Evolutionary conservation across 2,888 invertebrate species (phyloP).

Genomic region (Cryptocheilus praepositus): DNA sequence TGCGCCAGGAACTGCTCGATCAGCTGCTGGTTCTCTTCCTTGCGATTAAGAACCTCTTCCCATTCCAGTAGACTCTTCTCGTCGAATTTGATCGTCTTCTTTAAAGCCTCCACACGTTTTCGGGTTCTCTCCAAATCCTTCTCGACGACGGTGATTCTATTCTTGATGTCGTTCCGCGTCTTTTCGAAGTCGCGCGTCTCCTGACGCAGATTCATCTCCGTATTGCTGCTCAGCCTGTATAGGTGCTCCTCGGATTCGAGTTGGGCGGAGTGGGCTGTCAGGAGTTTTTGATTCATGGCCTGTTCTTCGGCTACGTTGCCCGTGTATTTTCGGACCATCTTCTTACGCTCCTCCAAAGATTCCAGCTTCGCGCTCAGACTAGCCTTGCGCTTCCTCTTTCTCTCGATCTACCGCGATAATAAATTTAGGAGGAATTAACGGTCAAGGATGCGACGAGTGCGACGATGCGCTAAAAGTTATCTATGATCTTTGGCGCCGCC

Average conservation of each 20-base stretch:
- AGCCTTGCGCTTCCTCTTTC: constrained; percentile 75
- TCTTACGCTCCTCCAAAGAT: constrained; percentile 72
- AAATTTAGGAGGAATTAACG: constrained; percentile 1
- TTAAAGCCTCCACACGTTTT: constrained; percentile 80
- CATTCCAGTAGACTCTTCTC: constrained; percentile 82
- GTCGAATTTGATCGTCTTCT: constrained; percentile 83
- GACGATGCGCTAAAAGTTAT: too few relatives aligned
- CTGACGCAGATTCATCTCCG: constrained; percentile 75
- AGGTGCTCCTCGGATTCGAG: constrained; percentile 82
- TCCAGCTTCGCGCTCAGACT: constrained; percentile 75
- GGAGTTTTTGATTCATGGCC: constrained; percentile 80
- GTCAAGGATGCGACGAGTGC: neutral
- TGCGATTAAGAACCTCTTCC: constrained; percentile 83
- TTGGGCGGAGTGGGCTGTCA: constrained; percentile 83
- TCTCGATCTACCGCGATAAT: constrained; percentile 71
- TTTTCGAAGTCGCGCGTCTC: constrained; percentile 76
- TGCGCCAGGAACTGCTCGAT: constrained; percentile 84
- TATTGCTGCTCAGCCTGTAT: constrained; percentile 76
- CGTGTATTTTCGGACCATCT: constrained; percentile 75
- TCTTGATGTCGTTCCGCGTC: constrained; percentile 75
- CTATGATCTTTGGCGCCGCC: too few relatives aligned
- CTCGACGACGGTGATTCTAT: constrained; percentile 70
- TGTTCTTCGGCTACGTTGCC: constrained; percentile 77
- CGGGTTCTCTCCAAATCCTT: constrained; percentile 77
- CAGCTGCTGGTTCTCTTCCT: constrained; percentile 82